Evolutionary conservation across 2,113 vertebrate species (phyloP), one percentile per base, ranked within the genome.

Genomic region (Mesocricetus auratus): DNA sequence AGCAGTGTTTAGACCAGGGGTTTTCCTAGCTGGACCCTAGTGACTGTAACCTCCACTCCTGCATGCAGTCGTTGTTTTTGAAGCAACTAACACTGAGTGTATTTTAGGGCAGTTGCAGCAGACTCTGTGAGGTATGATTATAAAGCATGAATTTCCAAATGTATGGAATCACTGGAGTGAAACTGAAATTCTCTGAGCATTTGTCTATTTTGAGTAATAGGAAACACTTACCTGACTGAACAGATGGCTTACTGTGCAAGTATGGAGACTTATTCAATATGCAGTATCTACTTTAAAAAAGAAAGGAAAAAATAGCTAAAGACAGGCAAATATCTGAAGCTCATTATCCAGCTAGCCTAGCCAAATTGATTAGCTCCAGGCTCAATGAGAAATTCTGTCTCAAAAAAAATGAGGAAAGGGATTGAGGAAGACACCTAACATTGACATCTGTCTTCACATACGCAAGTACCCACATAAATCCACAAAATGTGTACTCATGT

Each of bases 111-210:
- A 47, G 24, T 88, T 64, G 33, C 31, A 31, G 22, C 60, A 95
- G 87, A 62, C 9, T 24, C 22, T 92, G 29, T 74, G n/a, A 75
- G 39, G 47, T 86, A 62, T 75, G 89, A 64, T 93, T 82, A 74
- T 86, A 87, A 91, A 95, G 53, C 68, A 68, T 6, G 4, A 86
- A 71, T 96, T 93, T 90, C 81, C 12, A 17, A 15, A 77, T 94
- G 42, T 22, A 29, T 39, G 95, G 82, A 96, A 53, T 94, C 71
- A 89, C 11, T 85, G 45, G 81, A 88, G 68, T 93, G 9, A 90
- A 73, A 89, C 83, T 83, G 26, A 96, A 92, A 87, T 92, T 93
- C 77, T 79, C 50, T 89, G 71, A 87, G 68, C 90, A 68, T 79
- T 92, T 68, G 58, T 15, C 90, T 81, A 92, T 58, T 82, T 97